A percentile compares a stretch with the other conserved stretches of the same genome.
These are phyloP conservation scores for Bagarius yarrelli DNA, from an alignment of 2,113 vertebrate species.

Conservation along the genomic window DNA sequence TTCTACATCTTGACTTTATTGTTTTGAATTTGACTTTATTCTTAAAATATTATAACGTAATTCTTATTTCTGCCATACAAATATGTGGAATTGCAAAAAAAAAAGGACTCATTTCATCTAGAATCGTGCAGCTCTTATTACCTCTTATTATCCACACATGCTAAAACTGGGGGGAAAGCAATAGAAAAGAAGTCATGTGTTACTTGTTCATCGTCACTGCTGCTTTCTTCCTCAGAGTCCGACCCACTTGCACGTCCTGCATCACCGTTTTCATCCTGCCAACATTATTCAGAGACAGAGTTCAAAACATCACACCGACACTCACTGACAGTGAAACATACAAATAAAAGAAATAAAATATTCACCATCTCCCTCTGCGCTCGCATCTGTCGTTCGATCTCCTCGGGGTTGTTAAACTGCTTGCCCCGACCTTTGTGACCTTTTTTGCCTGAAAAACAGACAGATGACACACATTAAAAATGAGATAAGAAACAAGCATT, in stretches of 20 bases:
- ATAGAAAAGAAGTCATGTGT: too few relatives aligned
- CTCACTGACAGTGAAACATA: background rate
- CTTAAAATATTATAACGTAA: too few relatives aligned
- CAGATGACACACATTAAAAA: background rate
- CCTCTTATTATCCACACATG: too few relatives aligned
- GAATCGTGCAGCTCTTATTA: too few relatives aligned
- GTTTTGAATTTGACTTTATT: too few relatives aligned
- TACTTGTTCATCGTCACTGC: conserved; percentile 72
- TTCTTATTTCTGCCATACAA: too few relatives aligned
- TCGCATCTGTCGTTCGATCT: conserved; percentile 78
- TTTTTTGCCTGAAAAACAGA: conserved; percentile 66
- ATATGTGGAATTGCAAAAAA: too few relatives aligned
- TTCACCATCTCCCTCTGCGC: conserved; percentile 72
- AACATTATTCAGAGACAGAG: background rate
- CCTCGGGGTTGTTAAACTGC: conserved; percentile 79
- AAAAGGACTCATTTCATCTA: too few relatives aligned
- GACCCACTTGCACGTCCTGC: conserved; percentile 61
- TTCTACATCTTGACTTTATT: too few relatives aligned
- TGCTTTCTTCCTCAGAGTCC: conserved; percentile 73
- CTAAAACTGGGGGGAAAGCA: background rate
- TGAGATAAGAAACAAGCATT: background rate
- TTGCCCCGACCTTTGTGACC: conserved; percentile 77
- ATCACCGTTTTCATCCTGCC: conserved; percentile 66
- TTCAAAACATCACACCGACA: background rate
- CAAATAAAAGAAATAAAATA: background rate